These are phyloP conservation scores for Poeciliopsis retropinna DNA, from an alignment of 2,113 vertebrate species.

Conservation along the genomic window DNA sequence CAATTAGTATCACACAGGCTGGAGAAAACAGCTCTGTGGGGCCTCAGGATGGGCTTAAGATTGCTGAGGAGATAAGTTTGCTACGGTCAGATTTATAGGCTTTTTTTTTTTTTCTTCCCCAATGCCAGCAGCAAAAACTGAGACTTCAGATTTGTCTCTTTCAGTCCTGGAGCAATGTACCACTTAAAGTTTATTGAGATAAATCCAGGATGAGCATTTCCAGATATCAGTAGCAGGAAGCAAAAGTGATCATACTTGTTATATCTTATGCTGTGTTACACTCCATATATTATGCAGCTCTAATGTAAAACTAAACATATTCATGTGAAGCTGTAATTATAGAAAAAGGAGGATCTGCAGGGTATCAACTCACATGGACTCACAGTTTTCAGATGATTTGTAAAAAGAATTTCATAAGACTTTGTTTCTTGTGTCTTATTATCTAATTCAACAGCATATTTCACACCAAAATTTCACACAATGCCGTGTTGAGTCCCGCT, in stretches of 20 bases:
- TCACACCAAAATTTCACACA: background rate
- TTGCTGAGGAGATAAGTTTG: conserved; percentile 61
- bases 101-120: conserved; percentile 22
- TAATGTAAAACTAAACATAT: too few relatives aligned
- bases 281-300: too few relatives aligned
- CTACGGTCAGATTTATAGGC: conserved; percentile 57
- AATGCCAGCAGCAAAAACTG: conserved; percentile 48
- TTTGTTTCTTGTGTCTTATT: background rate
- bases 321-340: too few relatives aligned
- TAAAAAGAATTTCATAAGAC: too few relatives aligned
- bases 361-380: too few relatives aligned
- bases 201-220: conserved; percentile 5
- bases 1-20: conserved; percentile 63
- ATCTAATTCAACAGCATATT: background rate
- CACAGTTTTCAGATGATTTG: too few relatives aligned
- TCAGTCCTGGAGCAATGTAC: conserved; percentile 3
- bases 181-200: conserved; percentile 16
- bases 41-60: conserved; percentile 69
- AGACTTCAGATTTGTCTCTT: conserved; percentile 31
- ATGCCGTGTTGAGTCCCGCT: too few relatives aligned
- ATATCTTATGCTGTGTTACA: too few relatives aligned
- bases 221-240: background rate
- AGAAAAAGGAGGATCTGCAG: too few relatives aligned
- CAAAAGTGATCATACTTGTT: too few relatives aligned
- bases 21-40: conserved; percentile 39